Evolutionary conservation across 2,113 vertebrate species (phyloP).

Genomic region (Solenodon paradoxus): DNA sequence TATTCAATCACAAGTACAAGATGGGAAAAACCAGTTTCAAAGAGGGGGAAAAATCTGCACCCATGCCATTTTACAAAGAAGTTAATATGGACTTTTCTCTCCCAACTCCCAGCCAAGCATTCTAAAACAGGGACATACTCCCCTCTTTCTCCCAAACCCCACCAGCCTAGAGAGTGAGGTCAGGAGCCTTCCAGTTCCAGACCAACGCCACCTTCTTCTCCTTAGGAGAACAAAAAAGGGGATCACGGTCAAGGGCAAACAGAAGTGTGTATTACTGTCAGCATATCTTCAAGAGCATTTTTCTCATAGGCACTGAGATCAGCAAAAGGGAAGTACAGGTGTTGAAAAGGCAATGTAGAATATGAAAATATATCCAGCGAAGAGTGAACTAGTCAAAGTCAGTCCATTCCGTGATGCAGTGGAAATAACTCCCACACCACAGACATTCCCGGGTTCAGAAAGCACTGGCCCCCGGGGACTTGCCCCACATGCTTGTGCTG

Average conservation of each 20-base stretch:
- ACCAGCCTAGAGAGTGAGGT: too few species aligned
- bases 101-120: background rate
- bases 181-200: background rate
- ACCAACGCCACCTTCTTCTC: background rate
- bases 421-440: rapidly evolving
- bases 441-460: background rate
- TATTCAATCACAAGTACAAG: background rate
- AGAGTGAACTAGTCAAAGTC: background rate
- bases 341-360: background rate
- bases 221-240: background rate
- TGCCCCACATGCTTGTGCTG: background rate
- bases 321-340: background rate
- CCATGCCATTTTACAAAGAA: background rate
- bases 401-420: rapidly evolving
- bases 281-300: background rate
- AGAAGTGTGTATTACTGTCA: background rate
- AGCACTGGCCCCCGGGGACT: background rate
- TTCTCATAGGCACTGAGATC: too few species aligned
- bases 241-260: rapidly evolving
- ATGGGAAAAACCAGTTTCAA: background rate
- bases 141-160: background rate
- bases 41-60: background rate
- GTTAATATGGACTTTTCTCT: background rate
- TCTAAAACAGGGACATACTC: background rate
- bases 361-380: background rate